These are phyloP conservation scores for Andricus grossulariae DNA, from an alignment of 1,140 invertebrate genomes.

Conservation along the genomic window DNA sequence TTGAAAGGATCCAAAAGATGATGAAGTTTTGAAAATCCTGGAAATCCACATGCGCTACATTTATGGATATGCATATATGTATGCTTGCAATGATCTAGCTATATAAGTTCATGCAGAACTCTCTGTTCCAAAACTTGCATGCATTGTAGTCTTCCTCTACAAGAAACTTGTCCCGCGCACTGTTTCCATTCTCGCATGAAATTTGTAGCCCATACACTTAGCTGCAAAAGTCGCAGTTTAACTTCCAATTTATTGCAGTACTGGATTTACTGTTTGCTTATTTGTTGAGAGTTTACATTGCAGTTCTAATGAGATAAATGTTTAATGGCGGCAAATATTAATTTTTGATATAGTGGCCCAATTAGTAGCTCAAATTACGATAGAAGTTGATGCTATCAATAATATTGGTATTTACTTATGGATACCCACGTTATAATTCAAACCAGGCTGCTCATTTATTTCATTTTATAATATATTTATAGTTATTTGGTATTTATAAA, in stretches of 20 bases:
- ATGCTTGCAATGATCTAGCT: conserved; percentile 33
- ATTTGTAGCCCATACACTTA: conserved; percentile 14
- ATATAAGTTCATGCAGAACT: conserved; percentile 52
- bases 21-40: conserved; percentile 46
- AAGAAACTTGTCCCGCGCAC: conserved; percentile 52
- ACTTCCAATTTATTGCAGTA: conserved; percentile 13
- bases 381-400: no score
- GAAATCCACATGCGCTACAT: conserved; percentile 37
- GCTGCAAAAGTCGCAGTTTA: conserved; percentile 10
- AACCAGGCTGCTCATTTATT: no score
- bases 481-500: no score
- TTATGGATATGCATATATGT: conserved; percentile 37
- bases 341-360: no score
- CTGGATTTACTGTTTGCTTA: conserved; percentile 5
- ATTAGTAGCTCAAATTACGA: no score
- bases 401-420: no score
- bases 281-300: not conserved
- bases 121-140: conserved; percentile 48
- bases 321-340: no score
- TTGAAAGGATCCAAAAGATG: conserved; percentile 17
- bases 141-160: conserved; percentile 37
- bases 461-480: no score
- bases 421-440: no score
- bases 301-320: no score
- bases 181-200: conserved; percentile 3